Evolutionary conservation across 2,113 vertebrate genomes (phyloP).

Genomic region (Hippocampus abdominalis): DNA sequence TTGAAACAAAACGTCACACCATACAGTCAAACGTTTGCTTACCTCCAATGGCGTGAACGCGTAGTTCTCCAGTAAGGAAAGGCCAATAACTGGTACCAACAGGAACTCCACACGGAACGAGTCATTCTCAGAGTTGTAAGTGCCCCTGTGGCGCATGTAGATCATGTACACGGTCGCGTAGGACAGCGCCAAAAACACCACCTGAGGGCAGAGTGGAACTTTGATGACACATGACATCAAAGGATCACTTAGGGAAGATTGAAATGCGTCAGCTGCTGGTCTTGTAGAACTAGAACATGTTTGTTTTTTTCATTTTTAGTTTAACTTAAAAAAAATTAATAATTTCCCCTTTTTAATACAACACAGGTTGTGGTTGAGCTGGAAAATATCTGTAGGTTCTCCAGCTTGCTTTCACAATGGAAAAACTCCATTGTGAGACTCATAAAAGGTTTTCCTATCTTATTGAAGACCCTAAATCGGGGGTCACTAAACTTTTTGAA

Average conservation of each 20-base stretch:
- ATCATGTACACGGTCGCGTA: constrained; percentile 90
- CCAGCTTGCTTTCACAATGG: no score
- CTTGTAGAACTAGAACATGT: neutral
- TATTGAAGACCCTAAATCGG: no score
- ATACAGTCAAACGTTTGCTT: constrained; percentile 6
- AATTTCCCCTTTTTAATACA: no score
- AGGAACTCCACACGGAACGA: constrained; percentile 93
- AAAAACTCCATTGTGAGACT: no score
- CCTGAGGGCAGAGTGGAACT: constrained; percentile 59
- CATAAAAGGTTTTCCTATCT: no score
- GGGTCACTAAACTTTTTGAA: no score
- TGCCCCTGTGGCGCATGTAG: constrained; percentile 84
- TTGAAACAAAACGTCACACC: neutral
- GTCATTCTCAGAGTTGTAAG: constrained; percentile 84
- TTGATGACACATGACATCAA: neutral
- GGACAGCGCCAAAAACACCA: constrained; percentile 87
- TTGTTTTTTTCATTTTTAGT: no score
- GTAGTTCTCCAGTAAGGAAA: constrained; percentile 93
- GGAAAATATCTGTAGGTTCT: no score
- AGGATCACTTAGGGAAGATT: neutral
- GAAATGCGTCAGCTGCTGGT: neutral
- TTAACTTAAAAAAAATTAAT: no score
- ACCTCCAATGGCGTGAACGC: constrained; percentile 88
- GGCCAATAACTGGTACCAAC: constrained; percentile 85
- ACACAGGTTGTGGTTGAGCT: no score